Conservation (phyloP, 2,797 vertebrate genomes). For the Pachyuromys duprasi region DNA sequence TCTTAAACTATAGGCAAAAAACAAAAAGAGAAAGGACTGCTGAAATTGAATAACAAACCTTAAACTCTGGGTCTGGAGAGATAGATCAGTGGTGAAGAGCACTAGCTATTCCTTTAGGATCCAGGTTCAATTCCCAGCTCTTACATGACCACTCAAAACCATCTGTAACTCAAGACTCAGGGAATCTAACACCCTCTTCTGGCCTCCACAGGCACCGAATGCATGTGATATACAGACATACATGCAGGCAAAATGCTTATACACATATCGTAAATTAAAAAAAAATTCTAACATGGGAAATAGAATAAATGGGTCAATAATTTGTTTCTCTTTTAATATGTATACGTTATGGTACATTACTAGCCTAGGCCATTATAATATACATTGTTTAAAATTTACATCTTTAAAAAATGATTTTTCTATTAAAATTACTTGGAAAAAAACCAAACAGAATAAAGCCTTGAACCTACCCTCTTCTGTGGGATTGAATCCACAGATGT, state of each 20-base stretch:
- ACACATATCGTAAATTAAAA: neutral
- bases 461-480: conserved; percentile 94
- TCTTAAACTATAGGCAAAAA: neutral
- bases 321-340: no score
- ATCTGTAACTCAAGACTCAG: neutral
- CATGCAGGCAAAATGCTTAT: neutral
- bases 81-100: neutral
- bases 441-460: neutral
- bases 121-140: neutral
- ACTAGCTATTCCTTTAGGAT: neutral
- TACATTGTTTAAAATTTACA: no score
- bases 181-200: neutral
- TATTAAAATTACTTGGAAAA: no score
- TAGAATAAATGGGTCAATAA: no score
- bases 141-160: neutral
- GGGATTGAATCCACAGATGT: conserved; percentile 99
- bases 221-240: neutral
- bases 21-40: neutral
- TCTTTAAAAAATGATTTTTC: no score
- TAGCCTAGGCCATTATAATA: no score
- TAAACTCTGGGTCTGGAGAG: conserved; percentile 74
- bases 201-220: neutral
- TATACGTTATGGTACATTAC: no score
- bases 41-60: neutral
- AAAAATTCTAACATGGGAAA: no score